Conservation (phyloP, 64 coral and sea anemone genomes). For the Stichodactyla helianthus region DNA sequence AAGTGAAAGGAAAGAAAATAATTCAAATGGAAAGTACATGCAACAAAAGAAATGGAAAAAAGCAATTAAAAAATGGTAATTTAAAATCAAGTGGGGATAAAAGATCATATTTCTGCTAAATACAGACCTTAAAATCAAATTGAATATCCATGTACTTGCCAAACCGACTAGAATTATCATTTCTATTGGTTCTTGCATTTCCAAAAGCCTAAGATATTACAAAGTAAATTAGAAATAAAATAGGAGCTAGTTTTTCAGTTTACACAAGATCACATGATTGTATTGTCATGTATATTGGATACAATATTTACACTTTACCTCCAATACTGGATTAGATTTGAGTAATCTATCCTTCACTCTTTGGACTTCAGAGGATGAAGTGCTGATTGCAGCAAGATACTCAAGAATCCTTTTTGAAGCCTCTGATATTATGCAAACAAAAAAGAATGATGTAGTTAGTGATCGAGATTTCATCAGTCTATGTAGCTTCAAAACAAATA, state of each 20-base stretch:
- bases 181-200: constrained; percentile 96
- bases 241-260: neutral
- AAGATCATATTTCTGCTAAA: neutral
- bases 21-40: too few species aligned
- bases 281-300: neutral
- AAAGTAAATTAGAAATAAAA: neutral
- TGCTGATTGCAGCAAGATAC: constrained; percentile 91
- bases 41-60: neutral
- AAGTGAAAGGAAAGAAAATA: too few species aligned
- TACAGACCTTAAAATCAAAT: constrained; percentile 94
- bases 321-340: constrained; percentile 90
- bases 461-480: too few species aligned
- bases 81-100: neutral
- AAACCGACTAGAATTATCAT: constrained; percentile 99
- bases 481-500: too few species aligned
- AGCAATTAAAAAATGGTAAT: neutral
- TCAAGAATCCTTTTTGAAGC: constrained; percentile 96
- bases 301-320: constrained; percentile 41
- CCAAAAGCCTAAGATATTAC: constrained; percentile 79
- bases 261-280: neutral
- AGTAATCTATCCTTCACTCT: constrained; percentile 88
- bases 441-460: too few species aligned
- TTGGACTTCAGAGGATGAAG: constrained; percentile 77
- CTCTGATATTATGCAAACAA: constrained; percentile 41
- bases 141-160: constrained; percentile 99